Percentiles rank a stretch among this genome's conserved stretches.
These are phyloP conservation scores for Epinotia ramella DNA, from an alignment of 2,888 invertebrate species.

Conservation along the genomic window DNA sequence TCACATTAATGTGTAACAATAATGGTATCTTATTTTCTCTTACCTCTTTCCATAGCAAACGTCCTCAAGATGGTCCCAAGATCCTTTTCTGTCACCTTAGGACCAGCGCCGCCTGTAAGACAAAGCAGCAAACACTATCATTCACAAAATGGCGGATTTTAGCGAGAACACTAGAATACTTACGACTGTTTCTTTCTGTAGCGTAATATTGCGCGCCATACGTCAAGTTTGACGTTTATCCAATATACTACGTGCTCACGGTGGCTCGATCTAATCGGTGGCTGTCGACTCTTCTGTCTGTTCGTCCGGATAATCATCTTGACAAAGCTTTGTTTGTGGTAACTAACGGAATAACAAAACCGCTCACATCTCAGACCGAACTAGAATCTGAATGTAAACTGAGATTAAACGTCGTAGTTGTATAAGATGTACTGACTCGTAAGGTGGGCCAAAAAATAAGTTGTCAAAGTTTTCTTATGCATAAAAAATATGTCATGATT, in stretches of 20 bases:
- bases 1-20: too few relatives aligned
- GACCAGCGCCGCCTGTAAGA: conserved; percentile 13
- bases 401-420: not conserved
- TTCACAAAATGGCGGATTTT: conserved; percentile 1
- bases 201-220: conserved; percentile 58
- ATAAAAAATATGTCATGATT: too few relatives aligned
- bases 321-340: conserved; percentile 13
- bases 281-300: conserved; percentile 58
- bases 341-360: conserved; percentile 13
- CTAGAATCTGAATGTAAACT: not conserved
- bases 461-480: too few relatives aligned
- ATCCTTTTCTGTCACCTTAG: not conserved
- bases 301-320: conserved; percentile 54
- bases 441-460: too few relatives aligned
- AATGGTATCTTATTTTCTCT: not conserved
- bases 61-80: not conserved
- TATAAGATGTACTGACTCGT: not conserved
- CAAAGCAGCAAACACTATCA: conserved; percentile 20
- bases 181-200: not conserved
- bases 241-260: conserved; percentile 78
- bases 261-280: conserved; percentile 70
- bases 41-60: not conserved
- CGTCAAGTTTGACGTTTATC: conserved; percentile 81
- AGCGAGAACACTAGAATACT: not conserved
- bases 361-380: not conserved